A percentile compares a stretch with the other conserved stretches of the same genome.
Evolutionary conservation across 2,113 vertebrate genomes (phyloP).

Genomic region (Megalops atlanticus): DNA sequence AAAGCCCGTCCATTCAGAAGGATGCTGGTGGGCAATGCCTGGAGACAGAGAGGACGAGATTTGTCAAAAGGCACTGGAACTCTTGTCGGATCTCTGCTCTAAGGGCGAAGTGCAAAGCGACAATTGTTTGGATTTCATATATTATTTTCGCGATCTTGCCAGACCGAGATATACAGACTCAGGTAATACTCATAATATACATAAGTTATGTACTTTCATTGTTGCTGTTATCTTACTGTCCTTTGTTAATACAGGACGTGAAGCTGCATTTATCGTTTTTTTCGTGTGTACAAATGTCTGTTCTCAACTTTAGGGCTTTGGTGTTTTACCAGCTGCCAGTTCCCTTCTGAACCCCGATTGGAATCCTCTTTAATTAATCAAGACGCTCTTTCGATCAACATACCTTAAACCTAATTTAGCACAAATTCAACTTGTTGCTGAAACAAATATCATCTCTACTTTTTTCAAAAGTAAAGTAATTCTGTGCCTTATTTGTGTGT

Average conservation of each 20-base stretch:
- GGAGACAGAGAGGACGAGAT: constrained; percentile 95
- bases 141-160: constrained; percentile 89
- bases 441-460: too few relatives aligned
- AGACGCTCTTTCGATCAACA: too few relatives aligned
- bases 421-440: too few relatives aligned
- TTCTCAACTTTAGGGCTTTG: neutral
- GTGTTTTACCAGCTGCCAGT: neutral
- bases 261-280: neutral
- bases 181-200: constrained; percentile 68
- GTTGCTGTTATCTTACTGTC: neutral
- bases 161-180: constrained; percentile 87
- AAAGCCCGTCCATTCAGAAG: constrained; percentile 82
- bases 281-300: neutral
- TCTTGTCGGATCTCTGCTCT: constrained; percentile 93
- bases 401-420: too few relatives aligned
- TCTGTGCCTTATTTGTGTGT: too few relatives aligned
- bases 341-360: neutral
- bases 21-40: constrained; percentile 99
- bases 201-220: neutral
- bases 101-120: constrained; percentile 92
- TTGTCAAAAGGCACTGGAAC: constrained; percentile 94
- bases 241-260: neutral
- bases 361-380: too few relatives aligned
- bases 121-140: constrained; percentile 92
- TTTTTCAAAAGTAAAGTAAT: too few relatives aligned